Evolutionary conservation across 1,140 invertebrate genomes (phyloP).

Genomic region (Drosophila elegans): DNA sequence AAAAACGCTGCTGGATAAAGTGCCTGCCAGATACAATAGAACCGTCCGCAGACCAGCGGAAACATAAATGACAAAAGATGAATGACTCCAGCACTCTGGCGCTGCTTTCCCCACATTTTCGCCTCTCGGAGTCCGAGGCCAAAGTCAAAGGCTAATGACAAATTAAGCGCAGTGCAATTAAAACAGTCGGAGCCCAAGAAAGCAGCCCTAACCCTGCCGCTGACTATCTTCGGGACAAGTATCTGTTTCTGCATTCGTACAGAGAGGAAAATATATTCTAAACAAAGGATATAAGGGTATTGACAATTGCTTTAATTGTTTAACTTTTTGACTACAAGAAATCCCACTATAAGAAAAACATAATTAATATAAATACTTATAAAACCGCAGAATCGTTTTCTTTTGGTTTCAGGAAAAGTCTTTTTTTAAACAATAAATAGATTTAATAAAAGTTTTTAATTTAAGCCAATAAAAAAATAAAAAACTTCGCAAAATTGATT

Average conservation of each 20-base stretch:
- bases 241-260: slow-evolving; percentile 38
- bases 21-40: slow-evolving; percentile 43
- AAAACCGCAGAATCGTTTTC: too few relatives aligned
- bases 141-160: slow-evolving; percentile 80
- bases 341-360: too few relatives aligned
- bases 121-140: slow-evolving; percentile 25
- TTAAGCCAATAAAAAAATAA: too few relatives aligned
- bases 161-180: slow-evolving; percentile 79
- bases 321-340: too few relatives aligned
- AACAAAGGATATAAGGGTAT: too few relatives aligned
- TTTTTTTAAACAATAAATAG: too few relatives aligned
- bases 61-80: slow-evolving; percentile 63
- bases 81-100: slow-evolving; percentile 52
- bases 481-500: too few relatives aligned
- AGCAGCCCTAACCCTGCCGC: slow-evolving; percentile 15
- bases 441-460: too few relatives aligned
- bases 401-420: too few relatives aligned
- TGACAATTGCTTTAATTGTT: too few relatives aligned
- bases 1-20: slow-evolving; percentile 38
- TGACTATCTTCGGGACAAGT: slow-evolving; percentile 28
- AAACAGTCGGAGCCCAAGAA: slow-evolving; percentile 46
- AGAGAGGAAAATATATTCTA: slow-evolving; percentile 7
- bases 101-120: slow-evolving; percentile 12
- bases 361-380: too few relatives aligned
- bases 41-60: slow-evolving; percentile 28